Evolutionary conservation across 1,140 invertebrate species (phyloP), one percentile per base, ranked within the genome.

Genomic region (Procambarus clarkii): DNA sequence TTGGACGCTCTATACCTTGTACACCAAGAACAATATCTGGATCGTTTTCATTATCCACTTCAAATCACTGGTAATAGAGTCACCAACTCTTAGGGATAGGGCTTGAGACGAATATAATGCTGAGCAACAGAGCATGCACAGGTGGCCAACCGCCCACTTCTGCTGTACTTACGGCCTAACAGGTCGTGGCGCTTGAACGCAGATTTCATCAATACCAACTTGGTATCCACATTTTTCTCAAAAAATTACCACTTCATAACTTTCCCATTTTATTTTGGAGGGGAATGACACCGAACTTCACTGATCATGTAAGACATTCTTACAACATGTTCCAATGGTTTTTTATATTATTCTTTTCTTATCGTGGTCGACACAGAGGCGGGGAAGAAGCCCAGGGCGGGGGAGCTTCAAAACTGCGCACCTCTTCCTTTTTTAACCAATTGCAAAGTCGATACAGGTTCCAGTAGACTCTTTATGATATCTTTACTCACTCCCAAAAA

Each of bases 191-290:
- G 82, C 34, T 34, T 74, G 64, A 91, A 24, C 24, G 7, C 24
- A 21, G n/a, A 91, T 86, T 91, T 85, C 89, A 91, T 91, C 74
- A 79, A 85, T 91, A 91, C 76, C 46, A 48, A 60, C 81, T 91
- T 80, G 48, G 82, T 84, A 46, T 91, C 81, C 64, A 46, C 64
- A 77, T 87, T 58, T 79, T 79, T 34, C 44, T 45, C 50, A 91
- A 64, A 34, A 0, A 64, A 64, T 64, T 64, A 64, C 88, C 60
- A 64, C 60, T 21, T 64, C 60, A 64, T 34, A 34, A 34, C 0
- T 34, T 64, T 64, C 13, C 60, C 60, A 64, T 18, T 21, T 64
- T 11, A n/a, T n/a, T 64, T n/a, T 64, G 78, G 13, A 15, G 9
- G 45, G 24, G 1, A 77, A 45, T 44, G 46, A 91, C 78, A 80